Percentiles rank a stretch among this genome's conserved stretches.
These are phyloP conservation scores for Scolopax rusticola DNA, from an alignment of 2,797 vertebrate genomes.

Conservation along the genomic window DNA sequence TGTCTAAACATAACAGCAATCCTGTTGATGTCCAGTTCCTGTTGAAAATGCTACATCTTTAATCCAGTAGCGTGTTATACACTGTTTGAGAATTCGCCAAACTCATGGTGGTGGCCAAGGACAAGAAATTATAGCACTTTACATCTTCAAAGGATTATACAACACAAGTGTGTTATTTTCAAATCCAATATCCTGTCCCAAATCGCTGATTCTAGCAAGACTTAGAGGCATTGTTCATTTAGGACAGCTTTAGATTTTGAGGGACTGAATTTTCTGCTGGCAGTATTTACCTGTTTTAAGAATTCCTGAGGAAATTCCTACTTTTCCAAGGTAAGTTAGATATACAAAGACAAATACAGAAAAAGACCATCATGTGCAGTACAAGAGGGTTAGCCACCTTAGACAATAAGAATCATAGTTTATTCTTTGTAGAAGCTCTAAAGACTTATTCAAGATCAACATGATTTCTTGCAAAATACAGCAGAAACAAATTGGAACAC, in stretches of 20 bases:
- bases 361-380: not conserved
- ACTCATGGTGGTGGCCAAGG: fast-evolving
- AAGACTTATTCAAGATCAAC: not conserved
- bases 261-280: not conserved
- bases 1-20: not conserved
- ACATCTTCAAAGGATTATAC: not conserved
- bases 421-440: not conserved
- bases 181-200: not conserved
- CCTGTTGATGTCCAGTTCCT: not conserved
- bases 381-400: not conserved
- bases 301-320: not conserved
- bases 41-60: not conserved
- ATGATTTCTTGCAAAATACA: not conserved
- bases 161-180: not conserved
- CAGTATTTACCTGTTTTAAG: not conserved
- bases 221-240: not conserved
- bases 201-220: not conserved
- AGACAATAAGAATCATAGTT: not conserved
- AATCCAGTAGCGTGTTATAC: not conserved
- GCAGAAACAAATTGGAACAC: not conserved
- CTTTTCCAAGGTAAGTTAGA: not conserved
- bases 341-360: not conserved
- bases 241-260: not conserved
- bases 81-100: not conserved
- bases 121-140: not conserved